Percentiles rank a stretch among this genome's conserved stretches.
These are phyloP conservation scores for Cephus pygmeus DNA, from an alignment of 2,888 invertebrate genomes.

Conservation along the genomic window DNA sequence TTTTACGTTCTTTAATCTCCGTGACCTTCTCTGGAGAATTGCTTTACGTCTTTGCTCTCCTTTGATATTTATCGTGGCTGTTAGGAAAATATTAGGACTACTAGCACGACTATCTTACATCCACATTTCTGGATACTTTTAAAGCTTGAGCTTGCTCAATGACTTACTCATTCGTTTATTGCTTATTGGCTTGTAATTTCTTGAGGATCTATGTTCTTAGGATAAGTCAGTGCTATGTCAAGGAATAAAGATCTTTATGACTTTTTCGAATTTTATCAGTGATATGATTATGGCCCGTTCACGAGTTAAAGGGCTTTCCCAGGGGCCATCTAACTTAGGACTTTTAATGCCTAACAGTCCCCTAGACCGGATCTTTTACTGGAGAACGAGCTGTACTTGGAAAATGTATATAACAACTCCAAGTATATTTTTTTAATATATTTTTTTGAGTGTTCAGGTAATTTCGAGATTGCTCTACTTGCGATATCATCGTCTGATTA, in stretches of 20 bases:
- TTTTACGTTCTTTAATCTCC: slow-evolving; percentile 50
- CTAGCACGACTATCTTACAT: not conserved
- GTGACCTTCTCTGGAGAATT: slow-evolving; percentile 38
- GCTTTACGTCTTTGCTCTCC: slow-evolving; percentile 36
- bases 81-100: not conserved
- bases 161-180: not conserved
- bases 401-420: not conserved
- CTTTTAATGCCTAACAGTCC: not conserved
- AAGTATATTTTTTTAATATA: not conserved
- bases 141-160: not conserved
- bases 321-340: not conserved
- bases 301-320: not conserved
- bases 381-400: not conserved
- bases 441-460: not conserved
- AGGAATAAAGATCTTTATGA: not conserved
- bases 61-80: slow-evolving; percentile 24
- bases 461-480: slow-evolving; percentile 12
- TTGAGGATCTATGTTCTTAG: not conserved
- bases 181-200: not conserved
- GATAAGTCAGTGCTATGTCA: not conserved
- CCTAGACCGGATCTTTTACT: not conserved
- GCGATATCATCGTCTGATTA: slow-evolving; percentile 40
- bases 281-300: not conserved
- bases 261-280: not conserved
- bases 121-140: not conserved